phyloP scores from a whole-genome alignment of 2,888 invertebrate species.

The Calliphora vomitoria region DNA sequence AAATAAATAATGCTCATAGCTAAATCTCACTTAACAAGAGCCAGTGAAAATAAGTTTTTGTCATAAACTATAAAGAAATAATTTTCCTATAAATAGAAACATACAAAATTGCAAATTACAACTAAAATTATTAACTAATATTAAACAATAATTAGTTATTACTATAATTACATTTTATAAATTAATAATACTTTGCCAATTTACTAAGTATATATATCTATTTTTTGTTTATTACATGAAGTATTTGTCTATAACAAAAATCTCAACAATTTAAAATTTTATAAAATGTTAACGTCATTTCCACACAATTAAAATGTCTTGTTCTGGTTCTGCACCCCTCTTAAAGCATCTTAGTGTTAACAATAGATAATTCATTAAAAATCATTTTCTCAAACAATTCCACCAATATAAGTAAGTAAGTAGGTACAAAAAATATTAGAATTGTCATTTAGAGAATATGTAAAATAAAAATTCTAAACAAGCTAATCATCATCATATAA shows the following conservation, averaged over 20 bases:
- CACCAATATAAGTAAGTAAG: background rate
- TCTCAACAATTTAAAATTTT: background rate
- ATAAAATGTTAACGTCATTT: slow-evolving; percentile 30
- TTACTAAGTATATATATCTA: background rate
- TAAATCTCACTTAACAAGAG: background rate
- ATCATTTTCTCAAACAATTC: slow-evolving; percentile 6
- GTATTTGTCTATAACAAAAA: slow-evolving; percentile 17
- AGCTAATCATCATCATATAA: slow-evolving; percentile 15
- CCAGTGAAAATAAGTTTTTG: background rate
- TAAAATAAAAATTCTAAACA: slow-evolving; percentile 12
- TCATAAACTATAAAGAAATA: background rate
- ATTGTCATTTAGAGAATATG: background rate
- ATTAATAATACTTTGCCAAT: background rate
- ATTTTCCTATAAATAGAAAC: too few relatives aligned
- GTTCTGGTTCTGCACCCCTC: background rate
- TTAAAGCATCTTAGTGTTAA: background rate
- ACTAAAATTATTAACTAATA: background rate
- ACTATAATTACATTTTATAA: slow-evolving; percentile 9
- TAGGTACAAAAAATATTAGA: background rate
- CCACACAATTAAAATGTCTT: slow-evolving; percentile 29
- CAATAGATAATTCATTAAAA: slow-evolving; percentile 41
- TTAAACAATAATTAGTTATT: slow-evolving; percentile 20
- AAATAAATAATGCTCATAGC: background rate
- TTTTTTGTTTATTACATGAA: background rate
- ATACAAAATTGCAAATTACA: too few relatives aligned